Evolutionary conservation across 1,140 invertebrate genomes (phyloP).

Genomic region (Leptinotarsa defecta): DNA sequence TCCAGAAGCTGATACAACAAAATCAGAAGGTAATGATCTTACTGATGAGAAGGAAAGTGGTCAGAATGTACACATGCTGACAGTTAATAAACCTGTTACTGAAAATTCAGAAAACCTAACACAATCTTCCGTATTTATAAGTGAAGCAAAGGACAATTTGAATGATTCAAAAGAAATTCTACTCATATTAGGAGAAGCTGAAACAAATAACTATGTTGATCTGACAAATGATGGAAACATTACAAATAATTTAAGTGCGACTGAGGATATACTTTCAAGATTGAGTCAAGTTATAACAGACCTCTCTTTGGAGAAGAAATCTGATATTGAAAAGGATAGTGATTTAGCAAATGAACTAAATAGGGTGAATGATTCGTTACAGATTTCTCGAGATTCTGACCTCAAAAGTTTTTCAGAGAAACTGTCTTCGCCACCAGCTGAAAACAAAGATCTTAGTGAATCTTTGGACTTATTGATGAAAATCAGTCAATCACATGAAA

Average conservation of each 20-base stretch:
- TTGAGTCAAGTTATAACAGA: constrained; percentile 9
- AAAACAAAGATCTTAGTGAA: background rate
- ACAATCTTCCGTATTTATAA: background rate
- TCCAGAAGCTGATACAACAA: no score
- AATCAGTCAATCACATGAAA: constrained; percentile 7
- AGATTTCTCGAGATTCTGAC: no score
- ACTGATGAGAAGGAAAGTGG: no score
- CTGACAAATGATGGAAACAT: background rate
- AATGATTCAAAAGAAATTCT: constrained; percentile 21
- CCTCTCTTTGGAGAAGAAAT: background rate
- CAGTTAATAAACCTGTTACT: background rate
- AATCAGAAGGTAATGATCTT: no score
- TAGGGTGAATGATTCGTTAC: no score
- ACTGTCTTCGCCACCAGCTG: background rate
- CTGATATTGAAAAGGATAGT: background rate
- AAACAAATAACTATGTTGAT: background rate
- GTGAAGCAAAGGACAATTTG: constrained; percentile 19
- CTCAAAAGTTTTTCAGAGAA: no score
- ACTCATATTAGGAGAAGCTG: background rate
- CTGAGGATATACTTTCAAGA: constrained; percentile 16
- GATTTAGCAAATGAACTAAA: no score
- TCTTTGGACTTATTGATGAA: background rate
- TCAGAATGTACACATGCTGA: no score
- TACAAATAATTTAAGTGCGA: background rate
- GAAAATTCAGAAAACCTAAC: background rate